A percentile compares a stretch with the other conserved stretches of the same genome.
phyloP scores from a whole-genome alignment of 2,797 vertebrate genomes.

The Cephalopachus bancanus region DNA sequence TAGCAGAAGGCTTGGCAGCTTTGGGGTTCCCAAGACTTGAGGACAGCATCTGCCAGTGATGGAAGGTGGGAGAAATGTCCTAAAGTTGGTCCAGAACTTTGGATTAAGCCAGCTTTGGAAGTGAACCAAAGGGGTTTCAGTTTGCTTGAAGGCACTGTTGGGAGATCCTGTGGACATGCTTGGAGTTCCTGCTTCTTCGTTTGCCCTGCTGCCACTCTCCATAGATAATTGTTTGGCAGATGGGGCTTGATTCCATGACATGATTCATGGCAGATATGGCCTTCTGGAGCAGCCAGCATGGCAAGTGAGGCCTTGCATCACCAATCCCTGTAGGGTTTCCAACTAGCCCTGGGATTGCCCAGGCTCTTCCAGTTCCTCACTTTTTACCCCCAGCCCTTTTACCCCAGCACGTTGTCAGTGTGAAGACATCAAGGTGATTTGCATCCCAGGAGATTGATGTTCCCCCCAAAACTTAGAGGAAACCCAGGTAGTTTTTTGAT shows the following conservation, averaged over 20 bases:
- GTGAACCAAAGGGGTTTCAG: background rate
- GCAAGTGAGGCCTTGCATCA: background rate
- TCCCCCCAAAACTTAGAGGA: background rate
- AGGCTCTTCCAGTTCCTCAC: background rate
- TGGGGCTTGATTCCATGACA: background rate
- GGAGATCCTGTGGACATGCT: background rate
- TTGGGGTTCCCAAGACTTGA: background rate
- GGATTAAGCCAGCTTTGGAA: background rate
- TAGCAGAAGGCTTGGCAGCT: background rate
- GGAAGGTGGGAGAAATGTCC: background rate
- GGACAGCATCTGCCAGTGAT: background rate
- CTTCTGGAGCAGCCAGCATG: background rate
- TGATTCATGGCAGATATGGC: background rate
- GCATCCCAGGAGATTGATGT: background rate
- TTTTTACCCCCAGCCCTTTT: background rate
- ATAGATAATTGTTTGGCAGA: background rate
- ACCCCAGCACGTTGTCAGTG: background rate
- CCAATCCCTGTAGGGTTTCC: background rate
- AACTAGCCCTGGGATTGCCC: background rate
- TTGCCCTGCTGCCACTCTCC: background rate
- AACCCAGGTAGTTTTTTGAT: constrained; percentile 3
- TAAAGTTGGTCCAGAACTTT: background rate
- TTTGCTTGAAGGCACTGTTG: constrained; percentile 17
- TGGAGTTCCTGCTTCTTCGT: background rate
- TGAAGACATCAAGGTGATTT: background rate